phyloP scores from a whole-genome alignment of 2,888 invertebrate species.

The Idaea straminata region DNA sequence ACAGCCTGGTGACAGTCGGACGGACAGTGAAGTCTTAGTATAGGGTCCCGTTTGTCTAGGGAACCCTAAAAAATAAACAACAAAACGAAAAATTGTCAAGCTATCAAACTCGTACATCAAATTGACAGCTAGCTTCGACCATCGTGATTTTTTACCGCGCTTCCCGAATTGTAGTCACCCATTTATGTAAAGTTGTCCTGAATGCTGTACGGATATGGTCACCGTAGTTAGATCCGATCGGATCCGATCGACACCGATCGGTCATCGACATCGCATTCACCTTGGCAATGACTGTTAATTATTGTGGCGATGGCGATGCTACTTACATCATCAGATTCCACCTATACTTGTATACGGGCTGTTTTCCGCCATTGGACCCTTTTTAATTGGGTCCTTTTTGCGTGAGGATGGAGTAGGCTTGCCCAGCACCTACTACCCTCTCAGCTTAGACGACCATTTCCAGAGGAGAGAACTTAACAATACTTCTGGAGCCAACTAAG shows the following conservation, averaged over 20 bases:
- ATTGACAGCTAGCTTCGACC: neutral
- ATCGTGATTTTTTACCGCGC: slow-evolving; percentile 14
- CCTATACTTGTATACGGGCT: too few species aligned
- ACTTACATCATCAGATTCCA: slow-evolving; percentile 47
- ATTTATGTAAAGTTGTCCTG: slow-evolving; percentile 29
- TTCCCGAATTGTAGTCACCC: slow-evolving; percentile 19
- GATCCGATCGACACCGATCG: too few species aligned
- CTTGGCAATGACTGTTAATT: slow-evolving; percentile 52
- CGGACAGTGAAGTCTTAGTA: too few species aligned
- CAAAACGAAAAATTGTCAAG: neutral
- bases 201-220: slow-evolving; percentile 36
- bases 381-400: too few species aligned
- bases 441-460: too few species aligned
- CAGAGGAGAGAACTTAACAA: too few species aligned
- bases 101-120: neutral
- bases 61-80: neutral
- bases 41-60: neutral
- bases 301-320: slow-evolving; percentile 33
- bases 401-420: too few species aligned
- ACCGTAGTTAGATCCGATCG: slow-evolving; percentile 47
- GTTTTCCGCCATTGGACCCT: too few species aligned
- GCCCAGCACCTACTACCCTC: too few species aligned
- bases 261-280: slow-evolving; percentile 50
- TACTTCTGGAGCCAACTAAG: too few species aligned
- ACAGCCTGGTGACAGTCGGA: too few species aligned